phyloP scores from a whole-genome alignment of 23 tunicate species.

The Styela clava region DNA sequence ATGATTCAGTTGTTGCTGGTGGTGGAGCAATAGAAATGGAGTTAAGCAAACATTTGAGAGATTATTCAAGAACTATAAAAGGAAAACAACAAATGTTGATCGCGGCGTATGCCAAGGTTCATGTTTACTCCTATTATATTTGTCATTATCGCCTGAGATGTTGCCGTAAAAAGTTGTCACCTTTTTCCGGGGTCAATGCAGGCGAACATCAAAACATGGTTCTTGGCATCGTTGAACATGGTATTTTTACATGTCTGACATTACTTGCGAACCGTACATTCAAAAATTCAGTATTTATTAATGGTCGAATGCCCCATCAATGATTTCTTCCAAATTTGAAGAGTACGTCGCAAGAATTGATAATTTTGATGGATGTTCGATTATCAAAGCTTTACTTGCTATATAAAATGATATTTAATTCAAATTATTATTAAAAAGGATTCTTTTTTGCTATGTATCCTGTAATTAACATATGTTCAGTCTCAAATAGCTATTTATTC shows the following conservation, averaged over 20 bases:
- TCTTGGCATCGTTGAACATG: not conserved
- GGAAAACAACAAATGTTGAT: conserved; percentile 95
- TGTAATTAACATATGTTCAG: too few species aligned
- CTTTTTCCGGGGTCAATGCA: not conserved
- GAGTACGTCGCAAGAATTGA: too few species aligned
- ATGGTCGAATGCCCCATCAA: too few species aligned
- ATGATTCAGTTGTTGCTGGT: conserved; percentile 97
- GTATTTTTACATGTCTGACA: not conserved
- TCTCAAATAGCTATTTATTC: too few species aligned
- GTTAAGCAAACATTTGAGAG: conserved; percentile 77
- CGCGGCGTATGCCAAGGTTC: conserved; percentile 89
- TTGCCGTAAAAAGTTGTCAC: not conserved
- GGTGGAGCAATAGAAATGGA: conserved; percentile 99
- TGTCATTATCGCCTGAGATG: not conserved
- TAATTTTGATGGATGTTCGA: too few species aligned
- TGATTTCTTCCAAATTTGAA: too few species aligned
- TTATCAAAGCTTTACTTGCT: too few species aligned
- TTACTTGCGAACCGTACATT: not conserved
- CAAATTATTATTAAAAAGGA: too few species aligned
- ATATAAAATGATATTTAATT: too few species aligned
- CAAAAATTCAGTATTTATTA: not conserved
- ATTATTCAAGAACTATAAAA: conserved; percentile 73
- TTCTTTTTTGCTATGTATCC: too few species aligned
- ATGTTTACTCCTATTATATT: not conserved
- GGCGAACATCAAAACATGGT: not conserved